Evolutionary conservation across 1,140 invertebrate species (phyloP).

Genomic region (Drosophila simulans): DNA sequence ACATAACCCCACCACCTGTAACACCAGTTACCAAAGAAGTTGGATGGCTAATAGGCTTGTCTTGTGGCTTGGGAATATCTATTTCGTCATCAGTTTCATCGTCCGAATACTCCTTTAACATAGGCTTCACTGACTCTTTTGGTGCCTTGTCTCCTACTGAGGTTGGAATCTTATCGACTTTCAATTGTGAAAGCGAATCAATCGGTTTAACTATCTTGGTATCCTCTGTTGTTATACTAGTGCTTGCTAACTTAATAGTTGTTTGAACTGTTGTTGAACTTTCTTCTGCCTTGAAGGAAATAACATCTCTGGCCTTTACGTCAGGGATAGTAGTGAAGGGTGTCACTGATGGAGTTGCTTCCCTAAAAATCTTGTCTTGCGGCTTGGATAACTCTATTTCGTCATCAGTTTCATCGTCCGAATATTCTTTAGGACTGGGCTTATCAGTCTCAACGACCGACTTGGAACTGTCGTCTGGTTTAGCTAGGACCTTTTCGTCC

Average conservation of each 20-base stretch:
- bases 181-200: too few species aligned
- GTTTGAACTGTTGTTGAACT: too few species aligned
- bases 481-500: too few species aligned
- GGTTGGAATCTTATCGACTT: neutral
- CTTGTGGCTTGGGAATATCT: neutral
- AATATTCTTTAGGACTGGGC: neutral
- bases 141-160: neutral
- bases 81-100: neutral
- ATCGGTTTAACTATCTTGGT: too few species aligned
- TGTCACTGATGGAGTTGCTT: neutral
- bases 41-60: neutral
- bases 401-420: neutral
- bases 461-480: too few species aligned
- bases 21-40: neutral
- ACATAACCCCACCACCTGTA: neutral
- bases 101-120: neutral
- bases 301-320: neutral
- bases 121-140: constrained; percentile 1
- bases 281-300: too few species aligned
- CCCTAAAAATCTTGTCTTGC: neutral
- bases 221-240: too few species aligned
- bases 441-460: too few species aligned
- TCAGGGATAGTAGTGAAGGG: neutral
- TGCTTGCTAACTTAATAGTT: too few species aligned
- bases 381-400: neutral